phyloP scores from a whole-genome alignment of 2,888 invertebrate species.

The Nasonovia ribisnigri region DNA sequence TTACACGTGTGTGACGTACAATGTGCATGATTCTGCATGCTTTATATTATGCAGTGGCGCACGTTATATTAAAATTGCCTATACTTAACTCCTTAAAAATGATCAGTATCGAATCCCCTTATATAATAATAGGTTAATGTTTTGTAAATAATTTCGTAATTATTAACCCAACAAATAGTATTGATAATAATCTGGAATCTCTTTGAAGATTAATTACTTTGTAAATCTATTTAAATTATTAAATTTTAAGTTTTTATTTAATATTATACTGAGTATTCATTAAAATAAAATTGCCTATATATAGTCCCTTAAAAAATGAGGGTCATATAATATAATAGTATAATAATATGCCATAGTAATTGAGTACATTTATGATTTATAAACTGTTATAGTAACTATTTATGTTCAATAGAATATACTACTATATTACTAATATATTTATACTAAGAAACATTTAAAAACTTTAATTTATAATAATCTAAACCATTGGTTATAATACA shows the following conservation, averaged over 20 bases:
- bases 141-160: background rate
- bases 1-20: too few relatives aligned
- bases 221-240: background rate
- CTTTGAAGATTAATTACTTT: background rate
- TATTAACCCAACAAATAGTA: background rate
- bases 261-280: background rate
- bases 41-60: too few relatives aligned
- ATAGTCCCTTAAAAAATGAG: background rate
- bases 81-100: too few relatives aligned
- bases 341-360: background rate
- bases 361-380: background rate
- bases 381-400: background rate
- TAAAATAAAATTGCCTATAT: background rate
- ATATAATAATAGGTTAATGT: background rate
- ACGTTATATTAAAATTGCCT: too few relatives aligned
- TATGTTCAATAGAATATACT: background rate
- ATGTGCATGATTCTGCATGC: too few relatives aligned
- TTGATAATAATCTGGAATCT: background rate
- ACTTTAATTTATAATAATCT: background rate
- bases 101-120: too few relatives aligned
- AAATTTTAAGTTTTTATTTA: background rate
- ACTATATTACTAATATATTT: background rate
- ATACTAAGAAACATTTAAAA: background rate
- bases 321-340: background rate
- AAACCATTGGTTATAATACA: background rate